phyloP scores from a whole-genome alignment of 2,888 invertebrate genomes.

The Spodoptera picta region DNA sequence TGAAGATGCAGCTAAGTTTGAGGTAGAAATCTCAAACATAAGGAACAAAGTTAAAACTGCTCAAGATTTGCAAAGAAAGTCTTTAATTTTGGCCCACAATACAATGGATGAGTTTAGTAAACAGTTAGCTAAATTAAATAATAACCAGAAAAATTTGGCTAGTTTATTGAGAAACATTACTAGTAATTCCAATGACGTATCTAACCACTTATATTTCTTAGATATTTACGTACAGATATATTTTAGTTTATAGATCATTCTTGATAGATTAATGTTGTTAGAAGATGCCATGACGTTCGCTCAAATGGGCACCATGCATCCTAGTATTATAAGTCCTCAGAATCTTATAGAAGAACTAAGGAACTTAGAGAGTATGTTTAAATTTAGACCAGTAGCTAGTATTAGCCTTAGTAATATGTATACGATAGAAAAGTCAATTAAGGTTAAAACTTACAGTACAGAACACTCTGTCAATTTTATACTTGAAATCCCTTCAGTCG shows the following conservation, averaged over 20 bases:
- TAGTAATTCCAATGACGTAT: too few relatives aligned
- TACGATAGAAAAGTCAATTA: slow-evolving; percentile 5
- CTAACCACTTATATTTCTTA: neutral
- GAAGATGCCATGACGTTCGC: slow-evolving; percentile 10
- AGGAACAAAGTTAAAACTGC: too few relatives aligned
- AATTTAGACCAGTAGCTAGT: too few relatives aligned
- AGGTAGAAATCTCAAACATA: slow-evolving; percentile 1
- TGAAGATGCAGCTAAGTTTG: slow-evolving; percentile 9
- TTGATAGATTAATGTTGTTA: slow-evolving; percentile 2
- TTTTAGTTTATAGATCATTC: slow-evolving; percentile 2
- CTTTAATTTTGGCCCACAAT: too few relatives aligned
- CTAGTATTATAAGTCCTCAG: neutral
- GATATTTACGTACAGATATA: slow-evolving; percentile 3
- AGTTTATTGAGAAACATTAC: too few relatives aligned
- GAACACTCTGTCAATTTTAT: slow-evolving; percentile 14
- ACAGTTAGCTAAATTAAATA: too few relatives aligned
- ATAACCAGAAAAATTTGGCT: too few relatives aligned
- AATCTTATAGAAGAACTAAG: too few relatives aligned
- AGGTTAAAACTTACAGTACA: slow-evolving; percentile 11
- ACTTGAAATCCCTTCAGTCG: slow-evolving; percentile 4
- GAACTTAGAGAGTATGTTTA: too few relatives aligned
- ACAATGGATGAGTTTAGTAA: too few relatives aligned
- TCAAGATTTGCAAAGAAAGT: too few relatives aligned
- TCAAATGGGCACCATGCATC: neutral
- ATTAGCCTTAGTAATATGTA: neutral